Percentiles rank a stretch among this genome's conserved stretches.
Evolutionary conservation across 2,113 vertebrate genomes (phyloP).

Genomic region (Myotis davidii): DNA sequence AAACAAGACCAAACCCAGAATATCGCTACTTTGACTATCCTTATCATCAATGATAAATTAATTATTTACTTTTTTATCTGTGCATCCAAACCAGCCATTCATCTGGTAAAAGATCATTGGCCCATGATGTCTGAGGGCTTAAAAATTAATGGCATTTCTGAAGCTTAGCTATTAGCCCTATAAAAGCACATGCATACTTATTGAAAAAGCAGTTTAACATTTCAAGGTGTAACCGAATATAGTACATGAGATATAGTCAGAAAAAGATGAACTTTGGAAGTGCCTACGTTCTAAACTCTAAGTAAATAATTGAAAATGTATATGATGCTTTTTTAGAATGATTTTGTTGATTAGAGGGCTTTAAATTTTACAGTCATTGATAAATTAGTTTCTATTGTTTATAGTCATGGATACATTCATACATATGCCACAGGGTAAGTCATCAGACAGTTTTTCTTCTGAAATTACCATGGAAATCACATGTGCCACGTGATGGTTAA

Average conservation of each 20-base stretch:
- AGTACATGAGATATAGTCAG: neutral
- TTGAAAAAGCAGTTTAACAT: neutral
- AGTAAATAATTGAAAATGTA: neutral
- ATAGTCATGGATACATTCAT: neutral
- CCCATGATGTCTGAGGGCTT: neutral
- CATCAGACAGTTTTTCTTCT: neutral
- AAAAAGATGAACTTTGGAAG: neutral
- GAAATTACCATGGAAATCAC: neutral
- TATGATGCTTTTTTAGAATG: neutral
- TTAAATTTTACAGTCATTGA: neutral
- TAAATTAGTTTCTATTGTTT: neutral
- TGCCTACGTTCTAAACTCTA: neutral
- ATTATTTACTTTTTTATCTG: conserved; percentile 16
- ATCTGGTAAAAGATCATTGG: neutral
- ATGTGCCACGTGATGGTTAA: neutral
- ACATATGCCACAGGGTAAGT: neutral
- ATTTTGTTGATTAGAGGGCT: neutral
- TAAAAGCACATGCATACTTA: neutral
- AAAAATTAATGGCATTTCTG: neutral
- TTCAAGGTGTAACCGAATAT: neutral
- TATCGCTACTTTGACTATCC: neutral
- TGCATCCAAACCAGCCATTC: neutral
- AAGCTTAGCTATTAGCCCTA: neutral
- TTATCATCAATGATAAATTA: neutral
- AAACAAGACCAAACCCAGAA: neutral